Evolutionary conservation across 2,888 invertebrate species (phyloP).

Genomic region (Acrocera orbiculus): DNA sequence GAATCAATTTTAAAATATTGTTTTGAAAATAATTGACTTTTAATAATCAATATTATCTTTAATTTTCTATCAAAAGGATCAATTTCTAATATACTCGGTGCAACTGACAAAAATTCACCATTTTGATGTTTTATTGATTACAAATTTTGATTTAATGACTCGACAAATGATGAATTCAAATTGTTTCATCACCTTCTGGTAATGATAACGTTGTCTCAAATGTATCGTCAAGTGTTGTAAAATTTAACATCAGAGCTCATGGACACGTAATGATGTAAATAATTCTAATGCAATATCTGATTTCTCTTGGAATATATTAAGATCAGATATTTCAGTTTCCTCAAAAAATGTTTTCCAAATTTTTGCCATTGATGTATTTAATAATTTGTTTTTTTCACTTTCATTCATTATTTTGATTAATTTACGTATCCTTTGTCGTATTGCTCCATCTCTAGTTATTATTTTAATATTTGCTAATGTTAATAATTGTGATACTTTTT

Average conservation of each 20-base stretch:
- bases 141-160: slow-evolving; percentile 16
- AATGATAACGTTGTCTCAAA: slow-evolving; percentile 19
- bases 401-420: slow-evolving; percentile 14
- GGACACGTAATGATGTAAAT: slow-evolving; percentile 20
- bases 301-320: slow-evolving; percentile 20
- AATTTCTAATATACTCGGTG: slow-evolving; percentile 18
- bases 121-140: slow-evolving; percentile 12
- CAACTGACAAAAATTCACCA: slow-evolving; percentile 21
- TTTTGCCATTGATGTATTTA: slow-evolving; percentile 17
- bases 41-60: slow-evolving; percentile 13
- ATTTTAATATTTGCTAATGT: slow-evolving; percentile 33
- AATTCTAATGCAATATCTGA: slow-evolving; percentile 21
- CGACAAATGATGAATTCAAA: slow-evolving; percentile 27
- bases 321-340: slow-evolving; percentile 19
- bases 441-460: slow-evolving; percentile 36
- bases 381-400: slow-evolving; percentile 18
- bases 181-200: slow-evolving; percentile 26
- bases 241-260: slow-evolving; percentile 26
- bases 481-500: slow-evolving; percentile 26
- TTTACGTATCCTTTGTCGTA: slow-evolving; percentile 28
- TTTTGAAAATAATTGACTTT: slow-evolving; percentile 19
- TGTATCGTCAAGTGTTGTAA: slow-evolving; percentile 22
- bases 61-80: slow-evolving; percentile 11
- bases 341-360: slow-evolving; percentile 21
- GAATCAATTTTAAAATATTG: slow-evolving; percentile 23